Percentiles rank a stretch among this genome's conserved stretches.
phyloP scores from a whole-genome alignment of 2,113 vertebrate genomes.

The Naja naja region DNA sequence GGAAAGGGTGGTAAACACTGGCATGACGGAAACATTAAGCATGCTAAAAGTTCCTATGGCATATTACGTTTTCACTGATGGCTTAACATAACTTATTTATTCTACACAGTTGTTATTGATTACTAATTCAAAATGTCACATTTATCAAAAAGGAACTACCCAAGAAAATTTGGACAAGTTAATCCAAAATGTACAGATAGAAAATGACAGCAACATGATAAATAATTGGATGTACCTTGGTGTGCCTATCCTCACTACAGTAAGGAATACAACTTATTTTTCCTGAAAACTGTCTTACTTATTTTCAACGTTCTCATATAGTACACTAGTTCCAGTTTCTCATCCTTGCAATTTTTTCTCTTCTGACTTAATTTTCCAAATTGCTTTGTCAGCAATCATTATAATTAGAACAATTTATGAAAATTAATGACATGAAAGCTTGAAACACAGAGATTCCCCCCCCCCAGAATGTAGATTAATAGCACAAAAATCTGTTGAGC shows the following conservation, averaged over 20 bases:
- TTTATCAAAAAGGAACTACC: conserved; percentile 82
- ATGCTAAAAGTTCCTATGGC: background rate
- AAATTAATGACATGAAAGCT: background rate
- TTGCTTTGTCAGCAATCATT: background rate
- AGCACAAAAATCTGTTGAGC: background rate
- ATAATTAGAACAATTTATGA: background rate
- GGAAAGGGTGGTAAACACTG: background rate
- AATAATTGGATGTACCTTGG: conserved; percentile 92
- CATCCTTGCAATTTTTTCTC: background rate
- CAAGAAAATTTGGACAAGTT: conserved; percentile 94
- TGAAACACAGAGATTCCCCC: background rate
- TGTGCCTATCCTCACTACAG: conserved; percentile 80
- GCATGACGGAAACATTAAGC: background rate
- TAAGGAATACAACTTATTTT: conserved; percentile 51
- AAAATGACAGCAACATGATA: conserved; percentile 87
- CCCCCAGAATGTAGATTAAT: background rate
- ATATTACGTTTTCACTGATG: background rate
- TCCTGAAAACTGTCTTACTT: background rate
- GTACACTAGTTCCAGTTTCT: background rate
- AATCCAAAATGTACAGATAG: conserved; percentile 93
- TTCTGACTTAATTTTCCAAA: background rate
- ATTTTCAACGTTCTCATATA: background rate
- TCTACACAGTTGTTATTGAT: background rate
- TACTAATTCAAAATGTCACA: background rate
- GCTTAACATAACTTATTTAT: background rate